phyloP scores from a whole-genome alignment of 2,888 invertebrate species.

The Aquatica leii region DNA sequence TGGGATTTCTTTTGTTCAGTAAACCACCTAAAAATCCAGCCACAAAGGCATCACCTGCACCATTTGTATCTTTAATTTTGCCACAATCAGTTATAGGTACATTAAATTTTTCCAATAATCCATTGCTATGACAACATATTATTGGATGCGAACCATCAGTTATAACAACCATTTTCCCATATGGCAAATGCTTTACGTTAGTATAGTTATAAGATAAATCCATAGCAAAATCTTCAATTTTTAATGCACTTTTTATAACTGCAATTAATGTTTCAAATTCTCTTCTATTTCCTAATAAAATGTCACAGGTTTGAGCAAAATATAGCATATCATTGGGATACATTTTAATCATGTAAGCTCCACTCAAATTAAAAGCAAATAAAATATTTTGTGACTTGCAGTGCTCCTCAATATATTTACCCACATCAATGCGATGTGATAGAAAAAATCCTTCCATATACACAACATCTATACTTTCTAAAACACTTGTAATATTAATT shows the following conservation, averaged over 20 bases:
- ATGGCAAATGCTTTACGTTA: slow-evolving; percentile 33
- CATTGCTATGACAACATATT: slow-evolving; percentile 56
- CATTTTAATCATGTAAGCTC: slow-evolving; percentile 63
- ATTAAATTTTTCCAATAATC: slow-evolving; percentile 42
- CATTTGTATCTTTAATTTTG: slow-evolving; percentile 65
- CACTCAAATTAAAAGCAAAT: slow-evolving; percentile 65
- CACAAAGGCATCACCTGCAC: slow-evolving; percentile 69
- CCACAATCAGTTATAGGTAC: slow-evolving; percentile 58
- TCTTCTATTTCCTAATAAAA: slow-evolving; percentile 66
- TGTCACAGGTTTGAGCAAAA: slow-evolving; percentile 61
- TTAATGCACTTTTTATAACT: slow-evolving; percentile 47
- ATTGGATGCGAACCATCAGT: slow-evolving; percentile 70
- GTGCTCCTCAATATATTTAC: slow-evolving; percentile 59
- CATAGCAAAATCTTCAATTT: slow-evolving; percentile 42
- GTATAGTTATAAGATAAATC: slow-evolving; percentile 39
- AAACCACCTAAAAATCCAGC: slow-evolving; percentile 65
- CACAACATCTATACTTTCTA: slow-evolving; percentile 53
- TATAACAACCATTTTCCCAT: slow-evolving; percentile 66
- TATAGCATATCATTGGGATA: slow-evolving; percentile 58
- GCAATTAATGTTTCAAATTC: slow-evolving; percentile 63
- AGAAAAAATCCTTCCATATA: slow-evolving; percentile 70
- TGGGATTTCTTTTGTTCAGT: slow-evolving; percentile 46
- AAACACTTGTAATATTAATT: slow-evolving; percentile 39
- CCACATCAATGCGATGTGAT: slow-evolving; percentile 61
- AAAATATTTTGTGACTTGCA: slow-evolving; percentile 55